phyloP scores from a whole-genome alignment of 2,888 invertebrate genomes.

The Gymnocheta viridis region DNA sequence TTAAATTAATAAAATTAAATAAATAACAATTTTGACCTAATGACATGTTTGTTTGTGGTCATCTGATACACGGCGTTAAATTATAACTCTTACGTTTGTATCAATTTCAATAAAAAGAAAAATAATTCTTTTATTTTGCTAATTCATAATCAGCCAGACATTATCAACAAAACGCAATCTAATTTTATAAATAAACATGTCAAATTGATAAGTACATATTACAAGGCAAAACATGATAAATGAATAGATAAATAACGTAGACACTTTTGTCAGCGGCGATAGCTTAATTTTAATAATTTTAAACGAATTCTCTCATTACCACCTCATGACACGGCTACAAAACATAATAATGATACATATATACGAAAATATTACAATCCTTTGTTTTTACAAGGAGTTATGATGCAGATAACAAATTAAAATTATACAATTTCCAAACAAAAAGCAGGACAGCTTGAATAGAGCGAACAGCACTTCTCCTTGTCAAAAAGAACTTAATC shows the following conservation, averaged over 20 bases:
- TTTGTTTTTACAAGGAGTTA: neutral
- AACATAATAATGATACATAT: neutral
- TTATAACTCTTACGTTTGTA: constrained; percentile 25
- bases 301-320: neutral
- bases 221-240: constrained; percentile 15
- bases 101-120: constrained; percentile 19
- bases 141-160: constrained; percentile 10
- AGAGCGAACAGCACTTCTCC: constrained; percentile 4
- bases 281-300: neutral
- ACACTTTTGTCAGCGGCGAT: no score
- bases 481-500: neutral
- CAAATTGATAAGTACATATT: constrained; percentile 49
- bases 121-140: no score
- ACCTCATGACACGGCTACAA: neutral
- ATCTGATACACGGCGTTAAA: no score
- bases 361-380: constrained; percentile 19
- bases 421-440: constrained; percentile 15
- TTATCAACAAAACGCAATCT: constrained; percentile 12
- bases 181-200: constrained; percentile 40
- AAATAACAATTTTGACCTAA: constrained; percentile 28
- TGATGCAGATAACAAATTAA: neutral
- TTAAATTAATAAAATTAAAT: neutral
- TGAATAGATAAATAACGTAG: constrained; percentile 11
- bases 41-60: constrained; percentile 36
- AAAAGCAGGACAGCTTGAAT: neutral